Percentiles rank a stretch among this genome's conserved stretches.
These are phyloP conservation scores for Cynoglossus semilaevis DNA, from an alignment of 2,113 vertebrate genomes.

Conservation along the genomic window DNA sequence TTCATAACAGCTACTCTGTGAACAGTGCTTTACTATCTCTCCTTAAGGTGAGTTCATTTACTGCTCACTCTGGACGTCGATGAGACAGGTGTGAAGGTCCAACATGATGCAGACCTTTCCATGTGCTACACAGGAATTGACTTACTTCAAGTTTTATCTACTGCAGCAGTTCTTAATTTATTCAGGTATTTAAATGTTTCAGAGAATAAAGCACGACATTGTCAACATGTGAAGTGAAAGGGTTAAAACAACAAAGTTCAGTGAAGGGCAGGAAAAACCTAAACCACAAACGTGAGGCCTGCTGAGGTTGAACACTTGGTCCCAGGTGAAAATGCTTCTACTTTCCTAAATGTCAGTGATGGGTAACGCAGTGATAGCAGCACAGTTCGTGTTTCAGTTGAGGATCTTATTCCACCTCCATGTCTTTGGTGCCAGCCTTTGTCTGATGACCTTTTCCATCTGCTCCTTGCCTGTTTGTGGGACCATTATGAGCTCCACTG, in stretches of 20 bases:
- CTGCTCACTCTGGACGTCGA: constrained; percentile 20
- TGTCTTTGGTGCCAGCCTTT: constrained; percentile 81
- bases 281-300: constrained; percentile 42
- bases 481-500: constrained; percentile 80
- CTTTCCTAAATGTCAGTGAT: constrained; percentile 38
- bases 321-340: constrained; percentile 50
- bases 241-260: constrained; percentile 41
- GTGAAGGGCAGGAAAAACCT: constrained; percentile 33
- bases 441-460: constrained; percentile 76
- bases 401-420: constrained; percentile 89
- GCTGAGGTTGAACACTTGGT: constrained; percentile 53
- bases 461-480: constrained; percentile 77
- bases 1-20: constrained; percentile 40
- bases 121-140: constrained; percentile 30
- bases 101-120: constrained; percentile 29
- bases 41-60: constrained; percentile 37
- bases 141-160: constrained; percentile 52
- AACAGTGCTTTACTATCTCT: constrained; percentile 40
- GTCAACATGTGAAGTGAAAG: constrained; percentile 47
- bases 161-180: constrained; percentile 55
- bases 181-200: constrained; percentile 45
- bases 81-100: constrained; percentile 55
- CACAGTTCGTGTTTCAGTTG: constrained; percentile 12
- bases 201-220: constrained; percentile 53
- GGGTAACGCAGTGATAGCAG: constrained; percentile 41